Conservation (phyloP, 2,113 vertebrate species). For the Thermophis baileyi region DNA sequence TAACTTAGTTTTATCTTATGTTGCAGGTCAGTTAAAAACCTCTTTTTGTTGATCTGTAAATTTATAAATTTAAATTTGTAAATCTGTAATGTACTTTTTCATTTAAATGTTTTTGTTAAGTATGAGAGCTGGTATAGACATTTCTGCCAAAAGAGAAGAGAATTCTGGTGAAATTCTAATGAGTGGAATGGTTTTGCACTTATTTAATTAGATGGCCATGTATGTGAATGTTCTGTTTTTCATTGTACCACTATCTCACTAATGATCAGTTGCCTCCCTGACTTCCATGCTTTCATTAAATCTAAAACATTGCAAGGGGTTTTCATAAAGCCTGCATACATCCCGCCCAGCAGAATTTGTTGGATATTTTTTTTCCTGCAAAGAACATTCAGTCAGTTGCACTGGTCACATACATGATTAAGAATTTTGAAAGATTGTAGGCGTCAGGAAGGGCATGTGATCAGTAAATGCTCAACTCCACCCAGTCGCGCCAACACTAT, state of each 20-base stretch:
- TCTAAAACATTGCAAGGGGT: neutral
- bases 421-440: neutral
- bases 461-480: neutral
- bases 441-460: neutral
- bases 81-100: neutral
- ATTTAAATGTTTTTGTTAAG: neutral
- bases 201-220: neutral
- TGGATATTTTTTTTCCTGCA: neutral
- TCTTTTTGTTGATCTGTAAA: neutral
- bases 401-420: neutral
- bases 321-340: neutral
- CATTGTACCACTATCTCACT: neutral
- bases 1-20: neutral
- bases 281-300: neutral
- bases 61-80: neutral
- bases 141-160: neutral
- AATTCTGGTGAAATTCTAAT: neutral
- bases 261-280: neutral
- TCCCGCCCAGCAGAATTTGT: neutral
- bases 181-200: neutral
- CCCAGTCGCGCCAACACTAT: neutral
- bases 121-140: neutral
- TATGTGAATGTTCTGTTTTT: neutral
- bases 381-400: neutral
- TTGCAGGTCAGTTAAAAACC: neutral